Evolutionary conservation across 1,140 invertebrate species (phyloP), one percentile per base, ranked within the genome.

Genomic region (Drosophila setifemur): DNA sequence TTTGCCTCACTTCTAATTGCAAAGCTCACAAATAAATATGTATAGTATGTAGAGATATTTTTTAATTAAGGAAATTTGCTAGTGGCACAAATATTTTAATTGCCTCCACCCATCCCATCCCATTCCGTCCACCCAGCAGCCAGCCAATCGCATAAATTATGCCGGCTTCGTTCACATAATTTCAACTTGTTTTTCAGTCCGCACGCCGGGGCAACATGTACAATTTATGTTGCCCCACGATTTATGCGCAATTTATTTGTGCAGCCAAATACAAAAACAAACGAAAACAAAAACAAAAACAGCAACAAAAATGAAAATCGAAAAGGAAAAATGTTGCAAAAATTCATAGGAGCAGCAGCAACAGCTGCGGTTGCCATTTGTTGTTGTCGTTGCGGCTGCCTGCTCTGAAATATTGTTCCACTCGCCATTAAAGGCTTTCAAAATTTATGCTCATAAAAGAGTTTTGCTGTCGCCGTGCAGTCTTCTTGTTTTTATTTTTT

Each of bases 241-340:
- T 86, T 86, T 85, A 85, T 86, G 81, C 71, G 81, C 81, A 85
- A 85, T 85, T 86, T 85, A 86, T 85, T 85, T 85, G 81, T 75
- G 75, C 75, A 86, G 71, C 53, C 48, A 61, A 86, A 86, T 53
- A 73, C 45, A 73, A 60, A 66, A 39, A 44, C 55, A 69, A 63
- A 43, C 2, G 5, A 37, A 37, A 37, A 2, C 14, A 11, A 33
- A 9, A 50, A 50, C 45, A 47, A 33, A 39, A 55, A 7, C 45
- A 52, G 11, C 35, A 54, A 48, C 28, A 29, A 31, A 47, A 35
- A 33, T 18, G n/a, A 31, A 47, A 35, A 33, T 18, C 3, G 33
- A 16, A 7, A 28, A 55, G 31, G 25, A 39, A 35, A 58, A 70
- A 72, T 72, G 67, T 71, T 70, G 54, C 44, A 70, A 60, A 71